phyloP scores from a whole-genome alignment of 2,797 vertebrate genomes.

The Lerista edwardsae region DNA sequence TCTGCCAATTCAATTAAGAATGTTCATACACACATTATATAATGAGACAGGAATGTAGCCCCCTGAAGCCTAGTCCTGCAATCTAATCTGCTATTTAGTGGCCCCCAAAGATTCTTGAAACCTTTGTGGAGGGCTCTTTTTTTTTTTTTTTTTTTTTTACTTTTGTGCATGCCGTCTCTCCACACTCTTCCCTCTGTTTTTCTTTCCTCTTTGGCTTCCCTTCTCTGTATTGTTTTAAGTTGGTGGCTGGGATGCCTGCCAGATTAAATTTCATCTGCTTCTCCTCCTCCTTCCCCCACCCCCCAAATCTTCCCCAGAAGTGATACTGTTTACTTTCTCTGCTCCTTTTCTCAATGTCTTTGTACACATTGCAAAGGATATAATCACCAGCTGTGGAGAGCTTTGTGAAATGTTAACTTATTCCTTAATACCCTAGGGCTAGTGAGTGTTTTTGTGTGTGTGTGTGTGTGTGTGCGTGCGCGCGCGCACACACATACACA shows the following conservation, averaged over 20 bases:
- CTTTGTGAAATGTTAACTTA: slow-evolving; percentile 69
- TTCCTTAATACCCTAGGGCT: slow-evolving; percentile 55
- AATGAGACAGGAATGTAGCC: slow-evolving; percentile 1
- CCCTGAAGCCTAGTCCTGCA: slow-evolving; percentile 1
- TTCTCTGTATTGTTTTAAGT: slow-evolving; percentile 71
- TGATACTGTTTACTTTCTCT: slow-evolving; percentile 78
- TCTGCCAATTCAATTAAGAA: slow-evolving; percentile 43
- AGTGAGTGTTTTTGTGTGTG: slow-evolving; percentile 49
- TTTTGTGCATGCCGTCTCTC: neutral
- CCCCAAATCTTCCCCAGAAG: slow-evolving; percentile 63
- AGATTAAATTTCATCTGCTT: slow-evolving; percentile 67
- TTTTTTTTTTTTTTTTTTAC: neutral
- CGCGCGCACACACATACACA: neutral
- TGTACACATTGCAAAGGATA: slow-evolving; percentile 68
- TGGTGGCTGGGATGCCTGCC: slow-evolving; percentile 68
- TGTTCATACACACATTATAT: slow-evolving; percentile 2
- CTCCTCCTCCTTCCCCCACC: slow-evolving; percentile 27
- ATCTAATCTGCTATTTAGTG: slow-evolving; percentile 23
- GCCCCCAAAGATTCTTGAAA: neutral
- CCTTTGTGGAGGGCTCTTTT: neutral
- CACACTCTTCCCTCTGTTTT: slow-evolving; percentile 60
- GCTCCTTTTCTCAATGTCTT: slow-evolving; percentile 72
- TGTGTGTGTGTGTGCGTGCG: no score
- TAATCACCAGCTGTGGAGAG: slow-evolving; percentile 74
- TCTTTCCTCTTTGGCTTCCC: slow-evolving; percentile 66